These are phyloP conservation scores for Catamblyrhynchus diadema DNA, from an alignment of 2,797 vertebrate genomes.

Conservation along the genomic window DNA sequence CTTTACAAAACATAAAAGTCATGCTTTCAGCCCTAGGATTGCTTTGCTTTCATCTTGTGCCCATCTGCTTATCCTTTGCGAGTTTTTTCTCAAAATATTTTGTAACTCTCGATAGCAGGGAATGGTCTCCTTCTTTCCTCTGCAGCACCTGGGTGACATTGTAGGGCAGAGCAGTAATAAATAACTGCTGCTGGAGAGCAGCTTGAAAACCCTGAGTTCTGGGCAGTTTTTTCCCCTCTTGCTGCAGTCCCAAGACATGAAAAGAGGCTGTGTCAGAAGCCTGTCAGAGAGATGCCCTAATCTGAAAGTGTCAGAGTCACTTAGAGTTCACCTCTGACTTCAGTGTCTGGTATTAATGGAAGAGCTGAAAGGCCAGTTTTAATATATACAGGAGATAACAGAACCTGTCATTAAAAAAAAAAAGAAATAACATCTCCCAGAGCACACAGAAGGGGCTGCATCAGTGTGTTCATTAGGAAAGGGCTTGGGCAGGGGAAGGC, in stretches of 20 bases:
- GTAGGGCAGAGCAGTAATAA: not conserved
- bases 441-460: not conserved
- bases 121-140: not conserved
- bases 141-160: not conserved
- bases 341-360: not conserved
- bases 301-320: not conserved
- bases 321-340: not conserved
- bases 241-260: not conserved
- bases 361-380: slow-evolving; percentile 2
- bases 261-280: not conserved
- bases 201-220: not conserved
- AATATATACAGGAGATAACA: not conserved
- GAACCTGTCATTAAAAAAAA: not conserved
- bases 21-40: not conserved
- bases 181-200: not conserved
- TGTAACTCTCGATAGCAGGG: not conserved
- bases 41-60: slow-evolving; percentile 10
- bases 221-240: not conserved
- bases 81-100: not conserved
- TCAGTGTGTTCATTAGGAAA: not conserved
- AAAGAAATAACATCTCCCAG: not conserved
- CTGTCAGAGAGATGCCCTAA: not conserved
- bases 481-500: not conserved
- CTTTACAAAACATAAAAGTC: not conserved
- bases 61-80: not conserved